These are phyloP conservation scores for Luscinia luscinia DNA, from an alignment of 2,797 vertebrate species.

Conservation along the genomic window DNA sequence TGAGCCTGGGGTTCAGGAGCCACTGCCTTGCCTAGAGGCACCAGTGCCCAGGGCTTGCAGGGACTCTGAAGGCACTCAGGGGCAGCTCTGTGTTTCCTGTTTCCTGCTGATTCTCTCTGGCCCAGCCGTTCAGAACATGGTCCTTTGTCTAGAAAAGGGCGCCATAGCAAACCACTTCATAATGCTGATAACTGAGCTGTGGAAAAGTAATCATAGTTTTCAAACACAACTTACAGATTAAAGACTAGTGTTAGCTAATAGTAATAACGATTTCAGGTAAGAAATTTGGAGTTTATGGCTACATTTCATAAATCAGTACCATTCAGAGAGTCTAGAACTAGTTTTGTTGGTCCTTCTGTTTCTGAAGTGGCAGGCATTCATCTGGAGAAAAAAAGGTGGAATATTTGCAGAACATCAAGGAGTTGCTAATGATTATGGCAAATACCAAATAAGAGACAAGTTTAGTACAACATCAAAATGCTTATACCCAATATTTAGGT, in stretches of 20 bases:
- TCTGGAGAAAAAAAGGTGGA: not conserved
- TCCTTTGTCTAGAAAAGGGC: not conserved
- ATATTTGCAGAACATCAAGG: not conserved
- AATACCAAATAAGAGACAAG: slow-evolving; percentile 18
- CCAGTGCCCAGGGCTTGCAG: not conserved
- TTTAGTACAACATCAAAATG: not conserved
- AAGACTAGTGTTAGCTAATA: not conserved
- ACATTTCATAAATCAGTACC: not conserved
- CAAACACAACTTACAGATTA: not conserved
- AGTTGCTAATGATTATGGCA: not conserved
- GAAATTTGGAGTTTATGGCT: not conserved
- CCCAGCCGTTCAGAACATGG: not conserved
- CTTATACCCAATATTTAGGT: not conserved
- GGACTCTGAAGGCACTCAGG: not conserved
- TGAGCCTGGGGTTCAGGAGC: not conserved
- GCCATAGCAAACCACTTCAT: not conserved
- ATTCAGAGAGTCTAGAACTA: not conserved
- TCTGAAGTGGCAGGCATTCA: not conserved
- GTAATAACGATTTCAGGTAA: not conserved
- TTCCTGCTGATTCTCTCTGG: not conserved
- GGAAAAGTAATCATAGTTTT: not conserved
- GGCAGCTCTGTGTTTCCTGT: not conserved
- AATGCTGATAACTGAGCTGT: not conserved
- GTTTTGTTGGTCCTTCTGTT: not conserved
- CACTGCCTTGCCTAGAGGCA: not conserved